phyloP scores from a whole-genome alignment of 2,888 invertebrate genomes.

The Melinopterus prodromus region DNA sequence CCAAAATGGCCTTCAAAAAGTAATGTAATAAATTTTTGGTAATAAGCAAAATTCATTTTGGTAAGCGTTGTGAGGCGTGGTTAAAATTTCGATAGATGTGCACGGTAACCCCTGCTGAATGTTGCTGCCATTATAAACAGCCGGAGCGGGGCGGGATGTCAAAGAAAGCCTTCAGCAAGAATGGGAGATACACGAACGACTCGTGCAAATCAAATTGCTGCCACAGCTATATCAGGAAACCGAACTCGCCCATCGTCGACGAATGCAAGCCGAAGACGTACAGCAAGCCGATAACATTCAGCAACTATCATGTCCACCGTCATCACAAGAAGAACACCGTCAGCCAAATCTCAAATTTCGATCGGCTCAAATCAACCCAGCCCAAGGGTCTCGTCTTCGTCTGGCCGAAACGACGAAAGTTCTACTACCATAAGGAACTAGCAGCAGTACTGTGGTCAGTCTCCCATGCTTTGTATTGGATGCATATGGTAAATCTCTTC shows the following conservation, averaged over 20 bases:
- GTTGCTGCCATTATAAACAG: not conserved
- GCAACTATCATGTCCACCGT: constrained; percentile 35
- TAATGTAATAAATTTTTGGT: not conserved
- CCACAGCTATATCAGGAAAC: not conserved
- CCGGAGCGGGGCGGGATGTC: not conserved
- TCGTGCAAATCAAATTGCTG: not conserved
- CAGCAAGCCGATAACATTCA: constrained; percentile 36
- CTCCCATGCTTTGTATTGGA: constrained; percentile 52
- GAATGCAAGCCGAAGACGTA: constrained; percentile 19
- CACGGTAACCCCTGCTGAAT: not conserved
- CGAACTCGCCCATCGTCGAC: constrained; percentile 10
- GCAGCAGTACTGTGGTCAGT: constrained; percentile 48
- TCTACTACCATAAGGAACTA: constrained; percentile 48
- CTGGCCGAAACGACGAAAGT: constrained; percentile 46
- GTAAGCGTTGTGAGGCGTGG: not conserved
- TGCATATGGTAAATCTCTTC: constrained; percentile 50
- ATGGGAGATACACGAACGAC: not conserved
- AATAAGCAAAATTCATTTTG: not conserved
- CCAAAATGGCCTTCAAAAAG: not conserved
- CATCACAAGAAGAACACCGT: constrained; percentile 36
- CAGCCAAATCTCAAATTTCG: constrained; percentile 29
- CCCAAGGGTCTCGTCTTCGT: constrained; percentile 47
- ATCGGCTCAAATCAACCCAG: constrained; percentile 35
- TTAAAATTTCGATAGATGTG: constrained; percentile 1
- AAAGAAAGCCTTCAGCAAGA: not conserved